Base-by-base conservation (phyloP, 35 echinoderm and acorn worm genomes). In the Patiria miniata region DNA sequence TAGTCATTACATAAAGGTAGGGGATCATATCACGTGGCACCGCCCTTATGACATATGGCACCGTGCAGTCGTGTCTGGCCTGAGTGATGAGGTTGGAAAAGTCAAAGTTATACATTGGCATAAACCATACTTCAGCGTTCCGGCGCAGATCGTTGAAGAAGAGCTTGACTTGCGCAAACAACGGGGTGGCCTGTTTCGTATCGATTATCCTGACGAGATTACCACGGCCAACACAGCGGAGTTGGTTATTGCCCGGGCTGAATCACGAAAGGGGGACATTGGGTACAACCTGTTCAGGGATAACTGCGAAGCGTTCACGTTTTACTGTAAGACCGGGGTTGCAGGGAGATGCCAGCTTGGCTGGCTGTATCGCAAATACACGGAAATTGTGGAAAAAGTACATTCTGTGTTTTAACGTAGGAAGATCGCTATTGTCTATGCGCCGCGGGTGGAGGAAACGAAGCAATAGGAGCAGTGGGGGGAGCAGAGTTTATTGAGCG, bases 271-370 rank as follows among this genome's bases (percentile, higher is more conserved):
- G 26, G 51, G 52, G 0, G 81, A 84, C 12, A 78, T 33, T 34
- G 89, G 82, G 18, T 91, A 91, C 81, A 78, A 39, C 17, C 29
- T 55, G 2, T 52, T 84, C 39, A 18, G 23, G 6, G 81, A 91
- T 39, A 91, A 91, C 65, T 91, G 89, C 57, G 89, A 91, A 23
- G 33, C 69, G 26, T 91, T 91, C 60, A 81, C 89, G 18, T 84
- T 68, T 15, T 85, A 55, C 44, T 91, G 89, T 39, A 86, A 85
- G 30, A 91, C 82, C n/a, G 89, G 89, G 0, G 53, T 58, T 34
- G 52, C 82, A 37, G 32, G 59, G 39, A 59, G 30, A 6, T 58
- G 37, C 28, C 82, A 84, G 38, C 10, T 58, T 17, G 36, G 19
- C 4, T 84, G 82, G 82, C 15, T 84, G 51, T 59, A 61, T n/a